A percentile compares a stretch with the other conserved stretches of the same genome.
phyloP scores from a whole-genome alignment of 2,797 vertebrate species.

The Nannoperca australis region DNA sequence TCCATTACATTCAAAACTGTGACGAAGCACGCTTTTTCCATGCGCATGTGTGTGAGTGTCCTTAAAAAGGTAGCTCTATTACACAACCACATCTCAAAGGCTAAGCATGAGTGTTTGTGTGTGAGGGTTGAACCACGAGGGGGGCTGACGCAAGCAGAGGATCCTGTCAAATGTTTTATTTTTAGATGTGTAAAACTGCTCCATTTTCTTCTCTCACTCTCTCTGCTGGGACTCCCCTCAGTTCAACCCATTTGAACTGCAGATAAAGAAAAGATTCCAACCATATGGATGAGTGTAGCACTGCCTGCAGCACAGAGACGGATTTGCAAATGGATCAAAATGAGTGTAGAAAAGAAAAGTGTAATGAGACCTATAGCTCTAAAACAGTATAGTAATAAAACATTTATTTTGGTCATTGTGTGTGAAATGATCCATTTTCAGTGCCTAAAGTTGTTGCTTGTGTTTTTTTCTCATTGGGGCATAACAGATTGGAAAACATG shows the following conservation, averaged over 20 bases:
- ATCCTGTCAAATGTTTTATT: slow-evolving; percentile 83
- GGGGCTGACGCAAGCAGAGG: slow-evolving; percentile 71
- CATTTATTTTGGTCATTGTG: not conserved
- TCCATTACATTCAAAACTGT: slow-evolving; percentile 25
- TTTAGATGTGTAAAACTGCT: slow-evolving; percentile 80
- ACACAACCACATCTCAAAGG: slow-evolving; percentile 59
- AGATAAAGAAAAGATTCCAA: slow-evolving; percentile 65
- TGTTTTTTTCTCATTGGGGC: slow-evolving; percentile 15
- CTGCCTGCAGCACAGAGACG: slow-evolving; percentile 51
- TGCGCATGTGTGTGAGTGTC: slow-evolving; percentile 16
- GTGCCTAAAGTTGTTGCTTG: slow-evolving; percentile 7
- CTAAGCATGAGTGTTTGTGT: slow-evolving; percentile 51
- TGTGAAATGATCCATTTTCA: slow-evolving; percentile 33
- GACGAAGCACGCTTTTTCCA: slow-evolving; percentile 28
- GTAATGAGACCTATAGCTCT: slow-evolving; percentile 35
- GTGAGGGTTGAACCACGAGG: slow-evolving; percentile 62
- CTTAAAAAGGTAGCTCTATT: slow-evolving; percentile 56
- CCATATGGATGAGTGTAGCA: slow-evolving; percentile 44
- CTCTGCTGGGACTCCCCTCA: slow-evolving; percentile 67
- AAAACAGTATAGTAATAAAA: slow-evolving; percentile 16
- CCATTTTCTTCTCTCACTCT: slow-evolving; percentile 63
- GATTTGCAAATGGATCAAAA: slow-evolving; percentile 58
- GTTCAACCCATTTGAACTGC: slow-evolving; percentile 61
- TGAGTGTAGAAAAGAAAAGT: slow-evolving; percentile 24
- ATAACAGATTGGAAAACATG: slow-evolving; percentile 23